Base-by-base conservation (phyloP, 1,140 invertebrate genomes). In the Colletes latitarsis region DNA sequence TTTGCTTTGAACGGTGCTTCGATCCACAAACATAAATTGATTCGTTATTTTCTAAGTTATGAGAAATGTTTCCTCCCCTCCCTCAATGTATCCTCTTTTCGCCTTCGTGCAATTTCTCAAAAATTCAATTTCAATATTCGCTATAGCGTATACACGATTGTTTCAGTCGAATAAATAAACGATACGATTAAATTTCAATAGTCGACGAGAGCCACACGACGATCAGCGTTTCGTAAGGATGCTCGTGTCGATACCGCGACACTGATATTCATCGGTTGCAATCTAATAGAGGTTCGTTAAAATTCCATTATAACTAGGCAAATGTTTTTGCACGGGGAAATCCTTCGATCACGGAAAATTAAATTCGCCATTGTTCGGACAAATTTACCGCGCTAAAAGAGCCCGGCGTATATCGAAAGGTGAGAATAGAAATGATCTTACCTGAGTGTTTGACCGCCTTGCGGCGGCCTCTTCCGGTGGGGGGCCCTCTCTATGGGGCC, bases 401-500 rank as follows among this genome's bases (percentile, higher is more conserved):
- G 39, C 0, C 6, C 6, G 5, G 4, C 1, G 19, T 62, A 30
- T 1, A 15, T 57, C 12, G 43, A 17, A n/a, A 15, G 30, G 12
- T 1, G 12, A 43, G 6, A 63, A 14, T 3, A 8, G 6, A 0
- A 1, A 10, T 12, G 4, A 12, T 57, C 88, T 92, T 73, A 91
- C 90, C 88, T 88, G 86, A 81, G 52, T 62, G 6, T 9, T 84
- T 17, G 60, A 83, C 90, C 91, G 91, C 92, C 92, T 90, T 72
- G 58, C 82, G 92, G 92, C 92, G 91, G 90, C 21, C 74, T 43
- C 77, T 82, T 62, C 67, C 64, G 60, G 85, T 90, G 83, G 85
- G 90, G 91, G 90, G 88, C 90, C 91, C 90, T 88, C 86, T 86
- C 82, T 86, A 85, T 88, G 87, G 90, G 91, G 91, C 91, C 91